Percentiles rank a stretch among this genome's conserved stretches.
These are phyloP conservation scores for Prorops nasuta DNA, from an alignment of 1,140 invertebrate species.

Conservation along the genomic window DNA sequence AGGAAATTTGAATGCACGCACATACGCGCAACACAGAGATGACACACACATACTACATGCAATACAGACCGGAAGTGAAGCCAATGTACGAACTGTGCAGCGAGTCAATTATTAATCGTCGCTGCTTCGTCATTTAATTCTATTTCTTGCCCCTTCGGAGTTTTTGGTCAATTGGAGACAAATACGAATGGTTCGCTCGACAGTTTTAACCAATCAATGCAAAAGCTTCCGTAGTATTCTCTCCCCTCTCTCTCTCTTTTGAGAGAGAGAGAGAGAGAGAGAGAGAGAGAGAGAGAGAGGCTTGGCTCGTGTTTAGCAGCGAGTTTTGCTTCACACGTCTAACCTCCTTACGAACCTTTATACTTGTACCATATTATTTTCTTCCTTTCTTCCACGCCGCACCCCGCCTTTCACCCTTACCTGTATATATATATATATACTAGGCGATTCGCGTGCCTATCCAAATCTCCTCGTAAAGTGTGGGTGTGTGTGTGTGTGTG, in stretches of 20 bases:
- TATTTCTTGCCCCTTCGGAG: neutral
- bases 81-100: too few relatives aligned
- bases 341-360: constrained; percentile 23
- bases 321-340: constrained; percentile 1
- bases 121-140: neutral
- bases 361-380: constrained; percentile 19
- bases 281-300: neutral
- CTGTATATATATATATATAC: constrained; percentile 6
- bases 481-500: neutral
- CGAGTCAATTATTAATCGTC: too few relatives aligned
- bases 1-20: too few relatives aligned
- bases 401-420: constrained; percentile 20
- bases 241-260: too few relatives aligned
- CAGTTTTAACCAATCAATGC: too few relatives aligned
- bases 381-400: neutral
- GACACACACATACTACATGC: too few relatives aligned
- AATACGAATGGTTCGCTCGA: too few relatives aligned
- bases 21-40: too few relatives aligned
- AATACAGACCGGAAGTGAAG: too few relatives aligned
- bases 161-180: neutral
- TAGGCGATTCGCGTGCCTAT: constrained; percentile 32
- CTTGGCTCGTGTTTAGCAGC: neutral
- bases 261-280: neutral
- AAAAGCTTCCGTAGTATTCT: too few relatives aligned
- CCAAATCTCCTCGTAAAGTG: constrained; percentile 20